Percentiles rank a stretch among this genome's conserved stretches.
Conservation (phyloP, 1,140 invertebrate species). For the Drosophila jambulina region DNA sequence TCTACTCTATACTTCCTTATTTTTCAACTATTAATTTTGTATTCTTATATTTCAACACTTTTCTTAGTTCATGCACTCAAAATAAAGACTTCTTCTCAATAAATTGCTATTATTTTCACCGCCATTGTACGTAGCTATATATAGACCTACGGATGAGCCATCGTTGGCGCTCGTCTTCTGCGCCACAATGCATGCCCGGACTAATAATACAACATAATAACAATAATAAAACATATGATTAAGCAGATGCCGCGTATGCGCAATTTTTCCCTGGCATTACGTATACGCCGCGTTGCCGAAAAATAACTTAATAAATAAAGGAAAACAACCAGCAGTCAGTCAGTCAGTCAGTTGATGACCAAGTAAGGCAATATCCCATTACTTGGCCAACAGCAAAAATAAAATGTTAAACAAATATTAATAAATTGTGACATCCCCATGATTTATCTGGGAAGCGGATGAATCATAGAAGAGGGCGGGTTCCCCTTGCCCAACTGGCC, state of each 20-base stretch:
- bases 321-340: background rate
- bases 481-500: background rate
- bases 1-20: too few relatives aligned
- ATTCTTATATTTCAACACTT: background rate
- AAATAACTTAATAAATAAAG: constrained; percentile 9
- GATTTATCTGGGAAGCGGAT: constrained; percentile 12
- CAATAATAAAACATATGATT: constrained; percentile 36
- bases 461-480: constrained; percentile 4
- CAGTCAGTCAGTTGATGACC: constrained; percentile 21
- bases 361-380: constrained; percentile 48
- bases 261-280: constrained; percentile 48
- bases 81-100: background rate
- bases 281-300: constrained; percentile 29
- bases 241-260: constrained; percentile 65
- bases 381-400: constrained; percentile 5
- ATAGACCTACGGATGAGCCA: constrained; percentile 52
- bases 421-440: constrained; percentile 25
- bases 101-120: constrained; percentile 1
- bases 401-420: constrained; percentile 1
- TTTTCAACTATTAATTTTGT: background rate
- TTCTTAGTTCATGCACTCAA: background rate
- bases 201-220: constrained; percentile 42
- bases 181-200: constrained; percentile 63
- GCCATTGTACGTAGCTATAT: constrained; percentile 20
- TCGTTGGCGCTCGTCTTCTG: constrained; percentile 48